A percentile compares a stretch with the other conserved stretches of the same genome.
phyloP scores from a whole-genome alignment of 2,888 invertebrate genomes.

The Drosophila suboccidentalis region DNA sequence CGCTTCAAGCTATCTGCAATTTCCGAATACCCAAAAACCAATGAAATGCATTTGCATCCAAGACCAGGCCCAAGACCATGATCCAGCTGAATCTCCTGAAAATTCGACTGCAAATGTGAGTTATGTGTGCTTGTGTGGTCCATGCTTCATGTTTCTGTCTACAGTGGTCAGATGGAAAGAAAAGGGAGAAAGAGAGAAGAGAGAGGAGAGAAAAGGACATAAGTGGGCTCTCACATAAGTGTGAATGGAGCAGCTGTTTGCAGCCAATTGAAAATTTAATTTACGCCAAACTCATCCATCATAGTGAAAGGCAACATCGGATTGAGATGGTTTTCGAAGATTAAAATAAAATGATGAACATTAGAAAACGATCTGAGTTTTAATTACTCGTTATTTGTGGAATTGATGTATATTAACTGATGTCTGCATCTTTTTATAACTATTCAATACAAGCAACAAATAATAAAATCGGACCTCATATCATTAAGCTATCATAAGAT shows the following conservation, averaged over 20 bases:
- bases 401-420: no score
- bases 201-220: no score
- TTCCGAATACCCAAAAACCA: constrained; percentile 22
- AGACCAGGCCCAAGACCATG: neutral
- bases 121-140: constrained; percentile 27
- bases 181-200: neutral
- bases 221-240: neutral
- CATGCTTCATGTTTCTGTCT: constrained; percentile 28
- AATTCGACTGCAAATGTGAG: constrained; percentile 9
- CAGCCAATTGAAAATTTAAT: constrained; percentile 37
- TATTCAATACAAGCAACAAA: no score
- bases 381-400: neutral
- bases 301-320: constrained; percentile 12
- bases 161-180: constrained; percentile 36
- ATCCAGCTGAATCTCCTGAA: neutral
- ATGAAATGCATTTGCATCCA: constrained; percentile 32
- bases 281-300: constrained; percentile 37
- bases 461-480: no score
- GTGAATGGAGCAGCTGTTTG: constrained; percentile 23
- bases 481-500: no score
- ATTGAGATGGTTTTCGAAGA: constrained; percentile 8
- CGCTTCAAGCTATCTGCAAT: constrained; percentile 16
- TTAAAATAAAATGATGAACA: constrained; percentile 9
- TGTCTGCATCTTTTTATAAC: no score
- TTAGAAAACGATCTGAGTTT: neutral